A percentile compares a stretch with the other conserved stretches of the same genome.
These are phyloP conservation scores for Parelbella ahira DNA, from an alignment of 2,888 invertebrate genomes.

Conservation along the genomic window DNA sequence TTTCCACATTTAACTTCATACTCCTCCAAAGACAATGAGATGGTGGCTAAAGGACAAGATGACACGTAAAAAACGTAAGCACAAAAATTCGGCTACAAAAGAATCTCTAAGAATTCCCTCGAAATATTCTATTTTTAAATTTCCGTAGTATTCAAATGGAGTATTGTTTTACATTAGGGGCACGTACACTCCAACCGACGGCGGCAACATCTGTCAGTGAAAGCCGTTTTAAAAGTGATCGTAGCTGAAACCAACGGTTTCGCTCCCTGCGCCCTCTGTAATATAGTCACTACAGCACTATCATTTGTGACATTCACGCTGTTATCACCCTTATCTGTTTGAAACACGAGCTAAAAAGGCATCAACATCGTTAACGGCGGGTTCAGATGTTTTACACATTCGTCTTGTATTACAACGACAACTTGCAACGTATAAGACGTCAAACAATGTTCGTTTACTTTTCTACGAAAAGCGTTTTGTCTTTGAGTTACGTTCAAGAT, in stretches of 20 bases:
- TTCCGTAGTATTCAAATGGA: constrained; percentile 39
- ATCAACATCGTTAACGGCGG: neutral
- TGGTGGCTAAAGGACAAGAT: neutral
- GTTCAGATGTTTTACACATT: constrained; percentile 12
- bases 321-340: constrained; percentile 14
- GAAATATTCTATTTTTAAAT: constrained; percentile 52
- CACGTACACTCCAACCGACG: constrained; percentile 47
- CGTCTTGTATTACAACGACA: constrained; percentile 13
- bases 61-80: neutral
- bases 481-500: neutral
- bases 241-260: constrained; percentile 47
- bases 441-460: constrained; percentile 5
- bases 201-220: constrained; percentile 59
- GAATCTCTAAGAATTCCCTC: constrained; percentile 7
- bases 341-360: constrained; percentile 1
- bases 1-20: no score
- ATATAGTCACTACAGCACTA: constrained; percentile 17
- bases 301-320: constrained; percentile 1
- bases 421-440: constrained; percentile 9
- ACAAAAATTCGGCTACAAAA: neutral
- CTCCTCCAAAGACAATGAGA: no score
- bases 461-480: no score
- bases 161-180: constrained; percentile 58
- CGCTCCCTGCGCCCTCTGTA: constrained; percentile 17
- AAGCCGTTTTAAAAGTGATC: constrained; percentile 57